Percentiles rank a stretch among this genome's conserved stretches.
Conservation (phyloP, 2,797 vertebrate species). For the Mormyrus proboscirostris region DNA sequence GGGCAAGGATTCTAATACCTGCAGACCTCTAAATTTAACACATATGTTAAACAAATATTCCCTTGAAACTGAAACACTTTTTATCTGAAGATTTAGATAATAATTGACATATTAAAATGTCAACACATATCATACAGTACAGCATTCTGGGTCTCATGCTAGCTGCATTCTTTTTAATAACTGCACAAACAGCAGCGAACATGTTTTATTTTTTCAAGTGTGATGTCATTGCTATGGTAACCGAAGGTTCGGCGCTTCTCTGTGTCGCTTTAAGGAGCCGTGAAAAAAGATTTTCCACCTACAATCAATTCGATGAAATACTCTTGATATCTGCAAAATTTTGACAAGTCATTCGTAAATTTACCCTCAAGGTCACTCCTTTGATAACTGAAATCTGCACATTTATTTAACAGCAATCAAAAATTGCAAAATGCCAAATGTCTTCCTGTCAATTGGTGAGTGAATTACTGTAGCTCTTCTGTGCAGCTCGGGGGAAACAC, state of each 20-base stretch:
- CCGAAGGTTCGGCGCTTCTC: not conserved
- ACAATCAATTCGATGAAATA: not conserved
- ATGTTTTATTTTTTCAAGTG: not conserved
- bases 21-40: not conserved
- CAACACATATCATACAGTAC: not conserved
- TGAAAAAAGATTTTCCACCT: conserved; percentile 16
- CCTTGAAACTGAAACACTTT: not conserved
- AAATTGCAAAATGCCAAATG: not conserved
- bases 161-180: not conserved
- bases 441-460: not conserved
- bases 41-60: not conserved
- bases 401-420: not conserved
- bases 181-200: not conserved
- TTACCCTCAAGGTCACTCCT: not conserved
- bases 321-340: not conserved
- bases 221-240: conserved; percentile 26
- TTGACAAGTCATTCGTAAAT: not conserved
- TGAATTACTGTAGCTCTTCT: not conserved
- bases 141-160: not conserved
- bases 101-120: not conserved
- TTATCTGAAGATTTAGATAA: not conserved
- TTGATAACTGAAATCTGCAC: not conserved
- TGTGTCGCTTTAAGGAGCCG: not conserved
- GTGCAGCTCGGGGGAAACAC: not conserved
- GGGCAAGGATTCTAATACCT: not conserved